Conservation (phyloP, 1,140 invertebrate species). For the Sminthurinus signatus region DNA sequence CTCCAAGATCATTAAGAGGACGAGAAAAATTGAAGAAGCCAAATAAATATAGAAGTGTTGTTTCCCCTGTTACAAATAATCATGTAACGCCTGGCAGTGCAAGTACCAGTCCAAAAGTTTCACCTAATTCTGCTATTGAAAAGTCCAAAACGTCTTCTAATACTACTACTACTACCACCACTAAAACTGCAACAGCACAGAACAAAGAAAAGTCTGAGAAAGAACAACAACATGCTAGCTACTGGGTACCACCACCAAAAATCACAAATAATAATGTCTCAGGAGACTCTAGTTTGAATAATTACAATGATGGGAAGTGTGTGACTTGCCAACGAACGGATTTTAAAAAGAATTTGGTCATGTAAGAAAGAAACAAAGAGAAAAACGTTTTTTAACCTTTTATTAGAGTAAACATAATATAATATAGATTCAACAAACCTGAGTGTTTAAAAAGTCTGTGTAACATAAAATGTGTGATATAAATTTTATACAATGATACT, state of each 20-base stretch:
- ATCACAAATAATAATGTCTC: background rate
- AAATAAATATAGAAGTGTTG: constrained; percentile 26
- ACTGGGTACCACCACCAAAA: background rate
- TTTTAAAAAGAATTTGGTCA: constrained; percentile 59
- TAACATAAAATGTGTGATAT: constrained; percentile 2
- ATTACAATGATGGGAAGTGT: constrained; percentile 51
- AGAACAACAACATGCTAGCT: background rate
- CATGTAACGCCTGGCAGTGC: background rate
- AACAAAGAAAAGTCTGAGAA: too few species aligned
- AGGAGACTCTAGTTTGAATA: constrained; percentile 49
- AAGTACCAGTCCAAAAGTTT: background rate
- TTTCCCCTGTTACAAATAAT: background rate
- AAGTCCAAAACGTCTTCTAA: too few species aligned
- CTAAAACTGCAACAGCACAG: too few species aligned
- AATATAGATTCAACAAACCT: background rate
- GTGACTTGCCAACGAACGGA: constrained; percentile 59
- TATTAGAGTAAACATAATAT: too few species aligned
- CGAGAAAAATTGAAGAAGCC: constrained; percentile 37
- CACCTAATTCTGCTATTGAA: background rate
- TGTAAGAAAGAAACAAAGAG: too few species aligned
- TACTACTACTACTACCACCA: too few species aligned
- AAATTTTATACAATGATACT: too few species aligned
- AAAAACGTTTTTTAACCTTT: too few species aligned
- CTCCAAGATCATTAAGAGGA: constrained; percentile 61
- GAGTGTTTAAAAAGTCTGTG: background rate